Percentiles rank a stretch among this genome's conserved stretches.
These are phyloP conservation scores for Apoda limacodes DNA, from an alignment of 2,888 invertebrate genomes.

Conservation along the genomic window DNA sequence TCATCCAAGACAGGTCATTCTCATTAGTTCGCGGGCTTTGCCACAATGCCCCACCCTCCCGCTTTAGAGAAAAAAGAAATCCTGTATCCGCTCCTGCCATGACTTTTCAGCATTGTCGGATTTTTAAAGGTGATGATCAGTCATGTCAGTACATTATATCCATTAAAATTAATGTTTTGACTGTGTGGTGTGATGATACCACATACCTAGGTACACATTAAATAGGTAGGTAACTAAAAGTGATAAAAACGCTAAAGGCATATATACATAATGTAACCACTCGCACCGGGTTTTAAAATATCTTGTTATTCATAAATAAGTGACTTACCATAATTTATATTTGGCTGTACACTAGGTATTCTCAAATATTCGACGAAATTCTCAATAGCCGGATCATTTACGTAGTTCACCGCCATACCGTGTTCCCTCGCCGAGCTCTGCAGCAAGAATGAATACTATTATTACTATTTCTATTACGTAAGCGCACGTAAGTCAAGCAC, in stretches of 20 bases:
- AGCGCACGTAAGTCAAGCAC: too few relatives aligned
- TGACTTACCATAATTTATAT: slow-evolving; percentile 77
- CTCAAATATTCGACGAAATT: slow-evolving; percentile 80
- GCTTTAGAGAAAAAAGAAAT: too few relatives aligned
- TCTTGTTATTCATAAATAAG: too few relatives aligned
- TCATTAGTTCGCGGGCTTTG: too few relatives aligned
- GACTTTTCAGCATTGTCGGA: too few relatives aligned
- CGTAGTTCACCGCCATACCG: slow-evolving; percentile 47
- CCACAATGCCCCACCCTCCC: too few relatives aligned
- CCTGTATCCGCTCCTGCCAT: too few relatives aligned
- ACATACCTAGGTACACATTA: background rate
- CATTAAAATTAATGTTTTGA: background rate
- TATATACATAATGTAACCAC: slow-evolving; percentile 4
- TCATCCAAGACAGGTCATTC: too few relatives aligned
- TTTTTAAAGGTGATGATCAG: slow-evolving; percentile 2
- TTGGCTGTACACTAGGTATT: slow-evolving; percentile 82
- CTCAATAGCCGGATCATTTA: slow-evolving; percentile 67
- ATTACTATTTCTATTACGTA: too few relatives aligned
- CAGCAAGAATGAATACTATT: too few relatives aligned
- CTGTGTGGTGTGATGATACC: background rate
- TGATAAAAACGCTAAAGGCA: background rate
- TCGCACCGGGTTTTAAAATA: too few relatives aligned
- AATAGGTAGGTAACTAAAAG: background rate
- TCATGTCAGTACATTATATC: slow-evolving; percentile 7
- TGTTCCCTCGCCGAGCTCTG: too few relatives aligned